Evolutionary conservation across 1,140 invertebrate species (phyloP), one percentile per base, ranked within the genome.

Genomic region (Neodiprion virginianus): DNA sequence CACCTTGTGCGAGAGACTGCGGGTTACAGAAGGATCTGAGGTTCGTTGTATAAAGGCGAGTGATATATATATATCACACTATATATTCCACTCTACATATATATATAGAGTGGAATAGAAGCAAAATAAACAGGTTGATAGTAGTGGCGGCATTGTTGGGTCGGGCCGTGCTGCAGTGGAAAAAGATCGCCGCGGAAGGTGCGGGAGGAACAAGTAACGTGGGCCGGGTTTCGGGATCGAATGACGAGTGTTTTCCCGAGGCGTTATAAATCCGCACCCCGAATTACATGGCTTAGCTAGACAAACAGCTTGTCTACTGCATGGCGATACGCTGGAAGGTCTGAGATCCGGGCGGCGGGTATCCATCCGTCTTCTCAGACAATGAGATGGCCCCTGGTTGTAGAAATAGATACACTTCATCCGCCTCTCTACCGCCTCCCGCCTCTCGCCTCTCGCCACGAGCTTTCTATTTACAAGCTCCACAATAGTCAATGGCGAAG

Each of bases 401-500:
- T 61, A 61, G 53, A 61, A 61, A 61, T 61, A 61, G 53, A 61
- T 14, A 61, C n/a, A 61, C 53, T 61, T 17, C 53, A 40, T 40
- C 53, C 53, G 53, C 28, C 28, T 40, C 28, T 40, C 17, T 21
- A 21, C 50, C 53, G n/a, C 8, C 28, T 40, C 28, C 5, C 28
- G 28, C 53, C 53, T 21, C 17, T 21, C 17, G 17, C 53, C 11
- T 61, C 53, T 61, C 4, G 53, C 11, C 11, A 14, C 11, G 53
- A 61, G 53, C 4, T 8, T 61, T 61, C 53, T 61, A 61, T 61
- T 61, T 61, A 61, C 53, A 61, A 61, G 11, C 53, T 61, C 53
- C 11, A 61, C 53, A 61, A 61, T 61, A 61, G 53, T 61, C 53
- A 61, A 61, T 61, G 53, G 67, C 12, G 67, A 23, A 69, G 67